phyloP scores from a whole-genome alignment of 1,140 invertebrate species.

The Metopolophium dirhodum region DNA sequence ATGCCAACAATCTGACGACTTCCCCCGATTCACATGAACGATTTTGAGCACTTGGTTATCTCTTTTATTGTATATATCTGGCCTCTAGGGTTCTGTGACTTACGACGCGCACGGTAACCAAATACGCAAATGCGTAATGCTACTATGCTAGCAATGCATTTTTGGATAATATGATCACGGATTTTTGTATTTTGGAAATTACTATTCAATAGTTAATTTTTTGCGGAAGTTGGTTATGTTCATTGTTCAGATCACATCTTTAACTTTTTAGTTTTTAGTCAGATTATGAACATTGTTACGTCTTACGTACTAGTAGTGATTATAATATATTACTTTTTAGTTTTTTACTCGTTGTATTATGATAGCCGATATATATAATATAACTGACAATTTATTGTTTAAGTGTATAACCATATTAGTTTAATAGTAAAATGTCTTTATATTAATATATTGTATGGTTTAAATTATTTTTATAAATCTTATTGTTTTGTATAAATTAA shows the following conservation, averaged over 20 bases:
- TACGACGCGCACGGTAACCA: not conserved
- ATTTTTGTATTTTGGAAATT: not conserved
- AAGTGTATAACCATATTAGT: not conserved
- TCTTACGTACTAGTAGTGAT: not conserved
- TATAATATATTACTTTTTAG: not conserved
- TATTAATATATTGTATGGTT: not conserved
- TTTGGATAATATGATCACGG: not conserved
- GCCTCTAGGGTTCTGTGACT: not conserved
- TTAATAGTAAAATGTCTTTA: too few species aligned
- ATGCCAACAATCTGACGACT: not conserved
- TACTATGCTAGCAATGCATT: not conserved
- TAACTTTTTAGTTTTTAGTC: not conserved
- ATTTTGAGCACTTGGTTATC: not conserved
- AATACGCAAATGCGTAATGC: not conserved
- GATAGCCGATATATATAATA: not conserved
- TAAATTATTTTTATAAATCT: not conserved
- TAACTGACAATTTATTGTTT: too few species aligned
- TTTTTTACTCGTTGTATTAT: not conserved
- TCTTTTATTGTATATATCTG: not conserved
- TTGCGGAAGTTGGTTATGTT: not conserved
- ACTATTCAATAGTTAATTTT: not conserved
- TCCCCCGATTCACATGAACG: not conserved
- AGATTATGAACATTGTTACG: not conserved
- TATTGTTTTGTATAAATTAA: not conserved
- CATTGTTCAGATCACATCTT: not conserved